Conservation (phyloP, 92 coral and sea anemone genomes). For the Parazoanthus darwini region DNA sequence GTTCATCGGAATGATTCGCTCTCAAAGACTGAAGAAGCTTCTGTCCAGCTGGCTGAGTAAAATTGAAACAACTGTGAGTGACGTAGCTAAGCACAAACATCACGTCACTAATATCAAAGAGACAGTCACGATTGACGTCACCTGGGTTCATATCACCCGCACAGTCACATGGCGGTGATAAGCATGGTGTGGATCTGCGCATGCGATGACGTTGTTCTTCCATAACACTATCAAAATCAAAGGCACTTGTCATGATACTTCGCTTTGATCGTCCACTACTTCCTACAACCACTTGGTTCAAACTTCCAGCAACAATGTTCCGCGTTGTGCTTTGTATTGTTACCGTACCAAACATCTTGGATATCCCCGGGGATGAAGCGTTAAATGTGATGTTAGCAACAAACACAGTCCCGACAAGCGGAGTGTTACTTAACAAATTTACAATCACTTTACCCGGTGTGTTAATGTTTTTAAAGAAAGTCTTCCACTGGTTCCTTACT, state of each 20-base stretch:
- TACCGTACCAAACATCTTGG: constrained; percentile 42
- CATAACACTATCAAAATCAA: not conserved
- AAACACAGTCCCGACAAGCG: constrained; percentile 35
- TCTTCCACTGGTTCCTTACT: constrained; percentile 37
- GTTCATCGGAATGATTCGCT: constrained; percentile 35
- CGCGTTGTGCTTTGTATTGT: constrained; percentile 26
- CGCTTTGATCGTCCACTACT: constrained; percentile 48
- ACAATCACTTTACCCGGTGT: constrained; percentile 47
- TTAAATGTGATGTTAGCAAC: constrained; percentile 48
- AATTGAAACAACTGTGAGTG: constrained; percentile 39
- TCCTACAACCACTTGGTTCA: constrained; percentile 40
- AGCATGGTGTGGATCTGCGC: constrained; percentile 52
- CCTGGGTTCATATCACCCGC: constrained; percentile 36
- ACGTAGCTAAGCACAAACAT: constrained; percentile 50
- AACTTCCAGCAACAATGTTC: constrained; percentile 46
- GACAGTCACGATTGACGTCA: constrained; percentile 61
- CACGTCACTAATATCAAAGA: constrained; percentile 54
- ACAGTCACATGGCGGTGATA: constrained; percentile 47
- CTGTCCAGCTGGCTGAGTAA: constrained; percentile 39
- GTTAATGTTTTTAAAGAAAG: constrained; percentile 29
- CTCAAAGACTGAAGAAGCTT: constrained; percentile 23
- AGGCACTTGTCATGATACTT: not conserved
- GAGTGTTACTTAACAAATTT: constrained; percentile 40
- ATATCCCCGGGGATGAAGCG: constrained; percentile 42
- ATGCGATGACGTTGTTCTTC: constrained; percentile 36